Percentiles rank a stretch among this genome's conserved stretches.
Evolutionary conservation across 64 coral and sea anemone genomes (phyloP).

Genomic region (Dendrophyllia cribrosa): DNA sequence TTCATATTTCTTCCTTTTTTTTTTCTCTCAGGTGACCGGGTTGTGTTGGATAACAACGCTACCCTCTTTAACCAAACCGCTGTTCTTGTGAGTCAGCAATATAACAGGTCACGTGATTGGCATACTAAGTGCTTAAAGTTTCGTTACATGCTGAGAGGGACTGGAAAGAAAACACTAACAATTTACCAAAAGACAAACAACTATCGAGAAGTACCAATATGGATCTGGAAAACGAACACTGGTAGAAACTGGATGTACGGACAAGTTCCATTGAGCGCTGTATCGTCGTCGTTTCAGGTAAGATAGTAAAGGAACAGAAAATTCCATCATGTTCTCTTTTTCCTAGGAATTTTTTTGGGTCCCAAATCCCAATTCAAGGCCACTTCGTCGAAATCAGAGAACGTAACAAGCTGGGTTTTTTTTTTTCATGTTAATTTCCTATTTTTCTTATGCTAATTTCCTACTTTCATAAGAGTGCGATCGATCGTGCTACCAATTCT

Average conservation of each 20-base stretch:
- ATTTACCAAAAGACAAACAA: not conserved
- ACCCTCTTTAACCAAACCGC: not conserved
- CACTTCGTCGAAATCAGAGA: too few species aligned
- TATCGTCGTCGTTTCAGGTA: slow-evolving; percentile 15
- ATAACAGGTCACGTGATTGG: slow-evolving; percentile 33
- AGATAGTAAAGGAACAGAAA: too few species aligned
- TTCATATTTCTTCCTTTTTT: too few species aligned
- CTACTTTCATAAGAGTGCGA: too few species aligned
- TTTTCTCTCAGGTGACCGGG: not conserved
- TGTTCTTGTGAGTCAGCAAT: not conserved
- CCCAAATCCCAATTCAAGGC: too few species aligned
- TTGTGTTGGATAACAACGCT: not conserved
- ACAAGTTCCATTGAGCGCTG: not conserved
- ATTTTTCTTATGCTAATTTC: too few species aligned
- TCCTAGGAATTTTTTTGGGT: too few species aligned
- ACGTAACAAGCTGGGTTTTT: too few species aligned
- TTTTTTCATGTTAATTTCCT: too few species aligned
- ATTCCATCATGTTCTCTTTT: too few species aligned
- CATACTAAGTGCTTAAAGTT: not conserved
- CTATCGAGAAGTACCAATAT: not conserved
- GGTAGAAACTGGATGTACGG: not conserved
- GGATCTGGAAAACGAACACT: not conserved
- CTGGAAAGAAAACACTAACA: not conserved
- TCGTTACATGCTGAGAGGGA: slow-evolving; percentile 9
- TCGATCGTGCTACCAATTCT: too few species aligned